phyloP scores from a whole-genome alignment of 2,113 vertebrate genomes.

The Ceyx cyanopectus region DNA sequence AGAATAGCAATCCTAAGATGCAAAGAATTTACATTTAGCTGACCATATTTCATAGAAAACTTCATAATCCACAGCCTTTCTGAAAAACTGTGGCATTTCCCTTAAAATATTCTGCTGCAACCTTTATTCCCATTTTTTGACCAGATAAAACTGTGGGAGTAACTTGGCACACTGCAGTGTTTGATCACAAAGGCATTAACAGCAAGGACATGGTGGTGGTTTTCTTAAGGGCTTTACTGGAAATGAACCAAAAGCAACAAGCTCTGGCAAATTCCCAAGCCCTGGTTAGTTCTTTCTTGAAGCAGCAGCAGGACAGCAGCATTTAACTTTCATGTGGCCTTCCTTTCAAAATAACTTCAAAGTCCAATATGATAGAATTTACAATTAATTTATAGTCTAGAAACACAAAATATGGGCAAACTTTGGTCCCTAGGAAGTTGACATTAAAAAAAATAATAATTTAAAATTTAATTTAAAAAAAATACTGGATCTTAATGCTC shows the following conservation, averaged over 20 bases:
- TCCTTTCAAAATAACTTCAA: conserved; percentile 23
- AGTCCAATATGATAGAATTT: conserved; percentile 24
- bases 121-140: not conserved
- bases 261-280: conserved; percentile 42
- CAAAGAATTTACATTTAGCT: not conserved
- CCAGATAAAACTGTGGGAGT: not conserved
- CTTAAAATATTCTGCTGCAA: not conserved
- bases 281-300: conserved; percentile 8
- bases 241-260: conserved; percentile 47
- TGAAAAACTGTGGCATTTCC: not conserved
- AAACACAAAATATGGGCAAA: not conserved
- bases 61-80: not conserved
- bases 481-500: not conserved
- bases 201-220: not conserved
- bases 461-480: not conserved
- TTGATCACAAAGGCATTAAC: conserved; percentile 42
- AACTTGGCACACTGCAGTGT: not conserved
- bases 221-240: conserved; percentile 47
- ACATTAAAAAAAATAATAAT: not conserved
- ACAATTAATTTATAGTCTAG: conserved; percentile 6
- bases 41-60: not conserved
- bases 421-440: not conserved
- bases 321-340: not conserved
- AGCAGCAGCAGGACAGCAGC: conserved; percentile 13
- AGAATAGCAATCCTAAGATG: not conserved